Evolutionary conservation across 37 sponge, comb jelly and placozoan genomes (phyloP), one percentile per base, ranked within the genome.

Genomic region (Oopsacas minuta): DNA sequence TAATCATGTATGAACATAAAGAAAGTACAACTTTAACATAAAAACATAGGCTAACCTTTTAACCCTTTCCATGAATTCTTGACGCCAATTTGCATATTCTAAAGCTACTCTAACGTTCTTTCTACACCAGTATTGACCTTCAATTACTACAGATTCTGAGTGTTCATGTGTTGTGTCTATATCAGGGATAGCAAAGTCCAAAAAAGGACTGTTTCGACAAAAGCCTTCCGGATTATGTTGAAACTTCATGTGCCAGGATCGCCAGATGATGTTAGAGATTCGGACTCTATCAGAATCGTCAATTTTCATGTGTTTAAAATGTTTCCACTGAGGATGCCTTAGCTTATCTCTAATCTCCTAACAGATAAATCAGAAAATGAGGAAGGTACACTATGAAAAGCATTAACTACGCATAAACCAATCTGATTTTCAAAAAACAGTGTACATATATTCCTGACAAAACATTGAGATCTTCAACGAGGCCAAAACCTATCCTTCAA

Each of bases 171-270:
- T 42, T 37, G 10, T 37, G 23, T 86, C 87, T 82, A 82, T 28
- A 25, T 36, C 38, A 28, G 38, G 39, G 35, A 37, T 38, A 37
- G 83, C 15, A 82, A 38, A 37, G n/a, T 38, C 38, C 12, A 37
- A 82, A 37, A 37, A 37, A 37, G 83, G 83, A 82, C 15, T 36
- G 36, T 7, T 10, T 3, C 1, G 5, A n/a, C 17, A 3, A 20
- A 34, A 12, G 28, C 28, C 75, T 20, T 61, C 30, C 7, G 12
- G 36, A 38, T 37, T 25, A 35, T 0, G 83, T 90, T 84, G 51
- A 95, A 93, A 90, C 85, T 95, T 91, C 37, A 95, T 39, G 83
- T 92, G 93, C 96, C 96, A 95, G n/a, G 91, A 91, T 12, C 96
- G 83, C 96, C 96, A 95, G 32, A 95, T 92, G 12, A 87, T 91